phyloP scores from a whole-genome alignment of 2,113 vertebrate genomes.

The Camelus dromedarius region DNA sequence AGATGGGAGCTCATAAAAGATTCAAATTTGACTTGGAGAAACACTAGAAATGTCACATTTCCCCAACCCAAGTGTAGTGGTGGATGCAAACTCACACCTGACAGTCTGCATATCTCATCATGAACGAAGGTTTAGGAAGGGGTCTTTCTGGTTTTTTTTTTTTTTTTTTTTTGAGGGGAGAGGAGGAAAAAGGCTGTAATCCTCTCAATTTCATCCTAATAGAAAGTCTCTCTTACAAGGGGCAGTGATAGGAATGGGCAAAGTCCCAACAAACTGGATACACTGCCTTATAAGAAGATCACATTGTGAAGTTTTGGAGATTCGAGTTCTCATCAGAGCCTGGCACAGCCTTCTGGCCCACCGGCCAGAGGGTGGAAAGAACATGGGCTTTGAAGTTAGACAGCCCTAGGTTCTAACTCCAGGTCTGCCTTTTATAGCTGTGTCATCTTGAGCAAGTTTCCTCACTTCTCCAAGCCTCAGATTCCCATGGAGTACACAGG shows the following conservation, averaged over 20 bases:
- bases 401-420: not conserved
- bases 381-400: not conserved
- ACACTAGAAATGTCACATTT: not conserved
- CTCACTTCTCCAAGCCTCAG: not conserved
- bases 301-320: not conserved
- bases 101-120: not conserved
- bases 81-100: not conserved
- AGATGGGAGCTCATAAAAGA: not conserved
- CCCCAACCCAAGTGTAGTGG: not conserved
- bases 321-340: not conserved
- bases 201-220: not conserved
- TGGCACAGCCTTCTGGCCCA: not conserved
- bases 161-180: not conserved
- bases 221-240: not conserved
- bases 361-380: not conserved
- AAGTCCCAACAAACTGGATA: not conserved
- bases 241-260: not conserved
- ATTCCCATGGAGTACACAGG: not conserved
- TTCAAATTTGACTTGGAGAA: constrained; percentile 4
- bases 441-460: not conserved
- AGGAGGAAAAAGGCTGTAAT: not conserved
- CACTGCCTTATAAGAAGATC: not conserved
- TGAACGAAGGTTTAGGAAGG: not conserved
- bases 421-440: not conserved
- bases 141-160: not conserved